phyloP scores from a whole-genome alignment of 23 tunicate genomes.

The Styela clava region DNA sequence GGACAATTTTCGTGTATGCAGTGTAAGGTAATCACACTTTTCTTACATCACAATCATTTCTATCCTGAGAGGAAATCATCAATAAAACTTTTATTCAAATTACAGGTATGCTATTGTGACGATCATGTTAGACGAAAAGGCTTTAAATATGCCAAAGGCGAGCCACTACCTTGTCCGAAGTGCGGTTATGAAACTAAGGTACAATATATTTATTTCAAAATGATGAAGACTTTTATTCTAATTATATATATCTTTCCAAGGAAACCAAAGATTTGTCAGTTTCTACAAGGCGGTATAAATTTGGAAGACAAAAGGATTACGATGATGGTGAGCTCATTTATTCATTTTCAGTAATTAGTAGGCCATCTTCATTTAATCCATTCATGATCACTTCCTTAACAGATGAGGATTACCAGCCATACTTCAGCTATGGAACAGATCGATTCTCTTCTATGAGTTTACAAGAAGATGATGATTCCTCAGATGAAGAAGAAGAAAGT shows the following conservation, averaged over 20 bases:
- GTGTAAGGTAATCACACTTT: slow-evolving; percentile 42
- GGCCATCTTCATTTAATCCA: too few relatives aligned
- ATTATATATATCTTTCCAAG: slow-evolving; percentile 16
- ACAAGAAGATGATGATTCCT: not conserved
- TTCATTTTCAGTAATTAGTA: too few relatives aligned
- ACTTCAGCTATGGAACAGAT: not conserved
- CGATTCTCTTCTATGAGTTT: not conserved
- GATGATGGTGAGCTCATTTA: slow-evolving; percentile 18
- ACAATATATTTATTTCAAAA: not conserved
- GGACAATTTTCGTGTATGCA: slow-evolving; percentile 94
- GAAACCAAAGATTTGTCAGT: slow-evolving; percentile 78
- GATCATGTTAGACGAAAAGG: slow-evolving; percentile 94
- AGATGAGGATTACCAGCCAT: not conserved
- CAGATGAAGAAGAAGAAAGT: too few relatives aligned
- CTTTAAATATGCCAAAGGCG: slow-evolving; percentile 72
- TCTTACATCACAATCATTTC: not conserved
- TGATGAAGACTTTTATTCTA: not conserved
- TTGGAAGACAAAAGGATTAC: slow-evolving; percentile 68
- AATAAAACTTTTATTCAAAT: not conserved
- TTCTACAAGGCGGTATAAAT: slow-evolving; percentile 61
- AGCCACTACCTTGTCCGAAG: slow-evolving; percentile 87
- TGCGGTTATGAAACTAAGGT: slow-evolving; percentile 66
- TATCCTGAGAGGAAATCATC: too few relatives aligned
- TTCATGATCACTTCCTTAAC: too few relatives aligned
- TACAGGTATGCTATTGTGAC: slow-evolving; percentile 72